Evolutionary conservation across 2,888 invertebrate species (phyloP).

Genomic region (Plemyria rubiginata): DNA sequence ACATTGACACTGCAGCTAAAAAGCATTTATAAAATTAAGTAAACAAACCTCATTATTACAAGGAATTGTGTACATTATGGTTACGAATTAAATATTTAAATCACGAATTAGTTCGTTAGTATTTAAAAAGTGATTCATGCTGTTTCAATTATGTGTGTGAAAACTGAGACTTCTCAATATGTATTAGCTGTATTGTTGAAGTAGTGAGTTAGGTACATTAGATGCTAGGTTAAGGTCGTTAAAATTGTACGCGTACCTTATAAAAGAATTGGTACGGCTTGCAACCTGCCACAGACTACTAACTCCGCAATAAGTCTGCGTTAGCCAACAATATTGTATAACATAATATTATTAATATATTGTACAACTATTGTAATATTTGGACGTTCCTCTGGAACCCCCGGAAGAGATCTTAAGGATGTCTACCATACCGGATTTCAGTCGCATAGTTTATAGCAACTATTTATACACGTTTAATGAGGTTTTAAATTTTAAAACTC

Average conservation of each 20-base stretch:
- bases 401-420: neutral
- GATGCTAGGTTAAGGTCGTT: constrained; percentile 53
- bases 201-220: constrained; percentile 71
- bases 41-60: constrained; percentile 60
- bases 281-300: neutral
- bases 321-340: neutral
- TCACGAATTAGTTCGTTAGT: constrained; percentile 58
- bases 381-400: neutral
- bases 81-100: constrained; percentile 68
- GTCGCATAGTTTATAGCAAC: neutral
- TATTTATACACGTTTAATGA: neutral
- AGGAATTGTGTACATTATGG: constrained; percentile 80
- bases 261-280: constrained; percentile 16
- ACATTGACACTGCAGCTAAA: constrained; percentile 32
- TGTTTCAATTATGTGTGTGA: constrained; percentile 65
- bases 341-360: no score
- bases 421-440: neutral
- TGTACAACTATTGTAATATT: neutral
- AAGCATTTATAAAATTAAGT: constrained; percentile 64
- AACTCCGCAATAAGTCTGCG: neutral
- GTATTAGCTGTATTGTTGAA: constrained; percentile 69
- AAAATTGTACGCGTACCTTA: constrained; percentile 23
- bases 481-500: neutral
- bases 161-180: constrained; percentile 63
- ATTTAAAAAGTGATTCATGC: constrained; percentile 45